Evolutionary conservation across 2,113 vertebrate species (phyloP).

Genomic region (Mungos mungo): DNA sequence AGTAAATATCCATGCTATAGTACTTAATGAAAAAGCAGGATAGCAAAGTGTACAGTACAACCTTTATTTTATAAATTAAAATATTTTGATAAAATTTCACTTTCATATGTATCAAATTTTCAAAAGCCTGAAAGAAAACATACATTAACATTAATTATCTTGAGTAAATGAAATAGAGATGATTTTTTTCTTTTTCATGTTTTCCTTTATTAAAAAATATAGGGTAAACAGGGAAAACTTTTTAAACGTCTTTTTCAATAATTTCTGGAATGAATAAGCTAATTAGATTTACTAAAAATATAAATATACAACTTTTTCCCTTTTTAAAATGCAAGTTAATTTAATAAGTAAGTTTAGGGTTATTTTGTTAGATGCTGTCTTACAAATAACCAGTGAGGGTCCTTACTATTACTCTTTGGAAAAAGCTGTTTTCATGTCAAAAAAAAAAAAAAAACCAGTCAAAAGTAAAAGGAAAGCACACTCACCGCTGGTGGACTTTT

Average conservation of each 20-base stretch:
- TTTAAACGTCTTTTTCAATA: neutral
- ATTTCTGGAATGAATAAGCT: neutral
- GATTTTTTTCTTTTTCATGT: constrained; percentile 36
- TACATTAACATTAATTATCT: constrained; percentile 15
- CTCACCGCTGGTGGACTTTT: constrained; percentile 95
- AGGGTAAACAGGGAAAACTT: neutral
- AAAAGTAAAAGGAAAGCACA: constrained; percentile 27
- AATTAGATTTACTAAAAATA: neutral
- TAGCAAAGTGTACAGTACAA: neutral
- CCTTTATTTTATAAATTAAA: constrained; percentile 4
- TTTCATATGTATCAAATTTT: constrained; percentile 42
- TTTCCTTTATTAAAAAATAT: constrained; percentile 21
- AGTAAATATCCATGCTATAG: neutral
- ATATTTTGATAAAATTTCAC: constrained; percentile 20
- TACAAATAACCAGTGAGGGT: neutral
- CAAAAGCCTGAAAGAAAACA: constrained; percentile 34
- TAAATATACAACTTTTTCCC: neutral
- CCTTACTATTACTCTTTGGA: neutral
- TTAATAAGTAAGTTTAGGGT: neutral
- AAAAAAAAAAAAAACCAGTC: neutral
- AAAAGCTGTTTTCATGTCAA: constrained; percentile 8
- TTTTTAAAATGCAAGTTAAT: constrained; percentile 20
- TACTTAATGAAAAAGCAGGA: neutral
- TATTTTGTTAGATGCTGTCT: constrained; percentile 3
- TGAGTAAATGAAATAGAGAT: constrained; percentile 13